phyloP scores from a whole-genome alignment of 2,113 vertebrate species.

The Stigmatopora argus region DNA sequence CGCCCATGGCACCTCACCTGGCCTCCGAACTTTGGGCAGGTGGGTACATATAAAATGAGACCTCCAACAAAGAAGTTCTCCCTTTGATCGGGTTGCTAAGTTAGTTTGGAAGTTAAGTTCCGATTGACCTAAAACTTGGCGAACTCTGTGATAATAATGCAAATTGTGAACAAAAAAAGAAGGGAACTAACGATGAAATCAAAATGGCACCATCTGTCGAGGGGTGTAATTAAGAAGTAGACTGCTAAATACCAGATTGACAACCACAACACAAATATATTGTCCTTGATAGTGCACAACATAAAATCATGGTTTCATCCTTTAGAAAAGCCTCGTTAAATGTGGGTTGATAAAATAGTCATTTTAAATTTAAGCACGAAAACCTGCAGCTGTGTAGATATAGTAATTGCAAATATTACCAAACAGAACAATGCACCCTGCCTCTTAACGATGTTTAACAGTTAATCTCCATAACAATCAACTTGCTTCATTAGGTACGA shows the following conservation, averaged over 20 bases:
- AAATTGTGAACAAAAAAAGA: background rate
- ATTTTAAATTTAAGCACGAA: too few relatives aligned
- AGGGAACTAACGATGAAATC: background rate
- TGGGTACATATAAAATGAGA: constrained; percentile 47
- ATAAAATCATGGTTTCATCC: too few relatives aligned
- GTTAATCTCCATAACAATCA: background rate
- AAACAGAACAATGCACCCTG: background rate
- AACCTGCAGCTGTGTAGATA: background rate
- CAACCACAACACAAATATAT: too few relatives aligned
- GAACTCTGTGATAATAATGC: background rate
- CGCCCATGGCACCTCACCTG: constrained; percentile 89
- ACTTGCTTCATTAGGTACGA: background rate
- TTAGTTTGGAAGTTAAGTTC: background rate
- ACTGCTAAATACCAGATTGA: too few relatives aligned
- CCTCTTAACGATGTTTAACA: background rate
- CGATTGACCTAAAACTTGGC: background rate
- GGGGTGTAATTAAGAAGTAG: too few relatives aligned
- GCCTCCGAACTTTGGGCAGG: constrained; percentile 96
- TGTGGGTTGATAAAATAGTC: too few relatives aligned
- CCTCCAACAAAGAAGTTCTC: background rate
- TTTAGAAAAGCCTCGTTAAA: too few relatives aligned
- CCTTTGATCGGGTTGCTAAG: background rate
- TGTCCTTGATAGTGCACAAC: too few relatives aligned
- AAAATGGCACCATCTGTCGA: too few relatives aligned
- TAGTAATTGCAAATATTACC: background rate